Base-by-base conservation (phyloP, 2,797 vertebrate species). In the Chelon labrosus region DNA sequence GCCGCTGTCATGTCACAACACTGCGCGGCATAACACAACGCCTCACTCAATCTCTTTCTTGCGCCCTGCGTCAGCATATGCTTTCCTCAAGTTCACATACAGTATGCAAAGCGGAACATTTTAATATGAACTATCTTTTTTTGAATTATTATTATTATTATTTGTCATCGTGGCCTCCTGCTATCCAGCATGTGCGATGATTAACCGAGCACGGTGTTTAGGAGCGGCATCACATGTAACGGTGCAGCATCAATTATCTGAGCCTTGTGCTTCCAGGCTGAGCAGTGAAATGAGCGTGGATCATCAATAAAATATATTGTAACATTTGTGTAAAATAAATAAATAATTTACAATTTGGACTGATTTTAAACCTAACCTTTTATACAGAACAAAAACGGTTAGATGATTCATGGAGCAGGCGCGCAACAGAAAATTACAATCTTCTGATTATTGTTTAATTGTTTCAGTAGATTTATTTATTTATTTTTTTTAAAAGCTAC, bases 1-100 rank as follows among this genome's bases (percentile, higher is more conserved):
- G 74, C 67, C 51, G 67, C 85, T 87, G 84, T 88, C 83, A 80
- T 54, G 56, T 22, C 75, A 73, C 77, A 42, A 73, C 76, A 65
- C 77, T 51, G 41, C 31, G 22, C 66, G 31, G 38, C 67, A 65
- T 67, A 44, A 59, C 64, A 51, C 64, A 41, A 47, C 83, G 49
- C 65, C 70, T 70, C 59, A 53, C 58, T 77, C 69, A 35, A 46
- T 79, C 60, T 68, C 65, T 49, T 73, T 52, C 46, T 25, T 65
- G 38, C 17, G 9, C 53, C 68, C 69, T 73, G 69, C 75, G 65
- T 72, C 66, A 78, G 50, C 72, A 41, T 10, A 54, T 35, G 35
- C 62, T 73, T 25, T 35, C 53, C 39, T 72, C 58, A 60, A 31
- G 49, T 65, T 76, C 52, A 38, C 61, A 39, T 49, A 8, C 31